A percentile compares a stretch with the other conserved stretches of the same genome.
phyloP scores from a whole-genome alignment of 2,888 invertebrate species.

The Ochropacha duplaris region DNA sequence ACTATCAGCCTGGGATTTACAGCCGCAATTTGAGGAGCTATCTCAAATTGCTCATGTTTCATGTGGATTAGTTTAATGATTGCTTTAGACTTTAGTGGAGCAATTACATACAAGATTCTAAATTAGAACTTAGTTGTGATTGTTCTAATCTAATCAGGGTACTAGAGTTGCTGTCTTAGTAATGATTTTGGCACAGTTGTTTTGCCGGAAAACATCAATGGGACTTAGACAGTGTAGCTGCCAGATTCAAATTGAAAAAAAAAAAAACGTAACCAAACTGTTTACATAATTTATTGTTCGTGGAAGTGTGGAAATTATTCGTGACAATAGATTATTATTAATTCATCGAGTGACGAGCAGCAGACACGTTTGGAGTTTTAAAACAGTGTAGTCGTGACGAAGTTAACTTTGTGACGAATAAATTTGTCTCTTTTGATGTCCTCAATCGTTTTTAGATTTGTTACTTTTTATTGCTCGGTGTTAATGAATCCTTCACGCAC shows the following conservation, averaged over 20 bases:
- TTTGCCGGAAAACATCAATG: not conserved
- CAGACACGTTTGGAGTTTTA: conserved; percentile 46
- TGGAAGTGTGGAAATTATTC: not conserved
- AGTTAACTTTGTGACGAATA: conserved; percentile 26
- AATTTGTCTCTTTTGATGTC: not conserved
- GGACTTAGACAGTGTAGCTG: not conserved
- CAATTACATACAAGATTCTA: not conserved
- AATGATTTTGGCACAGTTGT: not conserved
- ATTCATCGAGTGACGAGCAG: conserved; percentile 26
- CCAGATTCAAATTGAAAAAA: too few relatives aligned
- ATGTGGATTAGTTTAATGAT: conserved; percentile 21
- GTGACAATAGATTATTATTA: conserved; percentile 19
- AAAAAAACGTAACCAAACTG: not conserved
- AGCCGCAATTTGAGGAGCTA: conserved; percentile 41
- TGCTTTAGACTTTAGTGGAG: conserved; percentile 16
- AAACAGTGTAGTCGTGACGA: conserved; percentile 50
- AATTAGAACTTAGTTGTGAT: not conserved
- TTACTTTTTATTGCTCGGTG: conserved; percentile 26
- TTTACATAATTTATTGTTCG: not conserved
- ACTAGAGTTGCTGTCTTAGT: not conserved
- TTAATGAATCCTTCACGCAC: conserved; percentile 26
- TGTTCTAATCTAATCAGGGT: not conserved
- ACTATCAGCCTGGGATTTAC: conserved; percentile 44
- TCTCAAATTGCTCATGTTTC: conserved; percentile 34
- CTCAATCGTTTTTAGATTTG: conserved; percentile 33